Evolutionary conservation across 2,888 invertebrate species (phyloP), one percentile per base, ranked within the genome.

Genomic region (Eupeodes luniger): DNA sequence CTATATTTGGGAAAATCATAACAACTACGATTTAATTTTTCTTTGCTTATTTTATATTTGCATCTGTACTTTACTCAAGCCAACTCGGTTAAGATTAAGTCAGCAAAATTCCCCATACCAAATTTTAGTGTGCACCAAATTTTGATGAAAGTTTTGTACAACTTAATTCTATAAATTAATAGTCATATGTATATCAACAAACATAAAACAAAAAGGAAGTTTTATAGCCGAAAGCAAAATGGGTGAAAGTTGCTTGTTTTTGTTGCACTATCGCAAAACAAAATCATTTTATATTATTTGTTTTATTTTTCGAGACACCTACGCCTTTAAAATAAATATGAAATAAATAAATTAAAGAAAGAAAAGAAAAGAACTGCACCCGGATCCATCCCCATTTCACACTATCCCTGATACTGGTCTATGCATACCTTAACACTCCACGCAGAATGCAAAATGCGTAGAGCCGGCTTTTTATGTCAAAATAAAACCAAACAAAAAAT

Each of bases 381-480:
- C 36, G 34, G 36, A 69, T 51, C 10, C 36, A 34, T 51, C 34
- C 36, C 16, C n/a, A 53, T 69, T 53, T 53, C 0, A 53, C 34
- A 51, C 36, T 14, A 55, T 44, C 14, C 47, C 6, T 40, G 40
- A 5, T 40, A 40, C 40, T 36, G 6, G 19, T 44, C 44, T 16
- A 34, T 36, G 40, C 12, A 53, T 53, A 16, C 53, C 53, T 51
- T 49, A 36, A 69, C 16, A 70, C 55, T 69, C 16, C 11, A 69
- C 51, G 47, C 78, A 61, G 61, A 69, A 80, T 40, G 27, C 51
- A 59, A 69, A 72, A 53, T 72, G 64, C 72, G 66, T 70, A 75
- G 49, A 61, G 78, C 85, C 80, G 85, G 80, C 76, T 81, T 85
- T 76, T 47, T 55, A 14, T 70, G 79, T 76, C 69, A 67, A 84